Base-by-base conservation (phyloP, 2,888 invertebrate species). In the Eristalis arbustorum region DNA sequence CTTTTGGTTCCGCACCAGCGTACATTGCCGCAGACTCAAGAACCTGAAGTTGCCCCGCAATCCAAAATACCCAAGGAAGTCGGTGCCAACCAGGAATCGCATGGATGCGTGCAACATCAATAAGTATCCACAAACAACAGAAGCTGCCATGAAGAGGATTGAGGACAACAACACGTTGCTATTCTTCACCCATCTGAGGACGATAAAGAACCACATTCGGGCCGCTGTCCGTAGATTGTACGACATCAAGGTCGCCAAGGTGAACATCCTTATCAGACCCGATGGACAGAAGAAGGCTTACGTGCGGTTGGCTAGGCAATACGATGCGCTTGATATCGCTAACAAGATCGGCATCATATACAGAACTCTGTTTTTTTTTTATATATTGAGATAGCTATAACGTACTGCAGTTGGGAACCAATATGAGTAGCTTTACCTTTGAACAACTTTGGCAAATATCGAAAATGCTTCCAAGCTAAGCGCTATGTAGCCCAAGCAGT, bases 61-160 rank as follows among this genome's bases (percentile, higher is more conserved):
- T 25, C 25, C 25, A 25, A 25, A 25, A 25, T 25, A 25, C 25
- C 3, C 25, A 25, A 25, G 25, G 25, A 25, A 25, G 25, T 25
- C 25, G 2, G 25, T 25, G 1, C 25, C 25, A 1, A 25, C 25
- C 25, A 25, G 25, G 25, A 25, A 25, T 25, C 25, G 97, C 89
- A 97, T 99, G 97, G 99, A 99, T 94, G 98, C 98, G 73, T 99
- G 96, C 94, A 98, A 98, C 92, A 98, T 99, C 93, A 98, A 99
- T 91, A 99, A 99, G 94, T 98, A 96, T 93, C 99, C 99, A 34
- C 94, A 99, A 93, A 99, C 99, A 73, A 99, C 99, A 92, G 99
- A 99, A 95, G 99, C 99, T 10, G 99, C 99, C 72, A 99, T 99
- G 99, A 99, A 99, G 94, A 99, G 99, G 93, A 99, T 99, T 93